A percentile compares a stretch with the other conserved stretches of the same genome.
These are phyloP conservation scores for Ryuthela nishihirai DNA, from an alignment of 2,888 invertebrate genomes.

Conservation along the genomic window DNA sequence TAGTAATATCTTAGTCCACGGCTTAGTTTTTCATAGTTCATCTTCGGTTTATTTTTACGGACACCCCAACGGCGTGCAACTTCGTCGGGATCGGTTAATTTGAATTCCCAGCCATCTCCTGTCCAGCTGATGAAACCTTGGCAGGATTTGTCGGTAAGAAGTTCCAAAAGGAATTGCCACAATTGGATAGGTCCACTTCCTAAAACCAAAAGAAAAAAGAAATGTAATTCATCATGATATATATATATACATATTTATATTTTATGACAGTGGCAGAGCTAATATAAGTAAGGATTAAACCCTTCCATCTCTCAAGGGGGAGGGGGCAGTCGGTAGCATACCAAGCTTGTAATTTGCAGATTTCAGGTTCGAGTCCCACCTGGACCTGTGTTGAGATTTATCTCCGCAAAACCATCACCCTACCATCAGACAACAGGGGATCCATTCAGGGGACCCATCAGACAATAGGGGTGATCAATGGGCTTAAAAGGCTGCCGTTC, in stretches of 20 bases:
- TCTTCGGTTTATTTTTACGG: slow-evolving; percentile 86
- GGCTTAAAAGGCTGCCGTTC: too few relatives aligned
- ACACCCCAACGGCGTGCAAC: slow-evolving; percentile 93
- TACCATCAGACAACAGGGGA: too few relatives aligned
- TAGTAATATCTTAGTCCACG: slow-evolving; percentile 96
- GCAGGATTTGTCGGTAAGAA: slow-evolving; percentile 91
- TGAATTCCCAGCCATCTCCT: slow-evolving; percentile 98
- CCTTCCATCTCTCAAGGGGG: too few relatives aligned
- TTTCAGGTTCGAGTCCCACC: too few relatives aligned
- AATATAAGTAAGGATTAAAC: background rate
- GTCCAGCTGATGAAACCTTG: slow-evolving; percentile 98
- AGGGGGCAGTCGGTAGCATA: too few relatives aligned
- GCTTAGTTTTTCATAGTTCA: slow-evolving; percentile 98
- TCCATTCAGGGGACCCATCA: too few relatives aligned
- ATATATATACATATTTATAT: too few relatives aligned
- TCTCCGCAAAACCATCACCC: too few relatives aligned
- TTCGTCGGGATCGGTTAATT: slow-evolving; percentile 96
- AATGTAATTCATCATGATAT: background rate
- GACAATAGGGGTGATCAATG: too few relatives aligned
- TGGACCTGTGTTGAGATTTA: too few relatives aligned
- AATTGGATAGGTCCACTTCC: slow-evolving; percentile 90
- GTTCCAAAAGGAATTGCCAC: slow-evolving; percentile 95
- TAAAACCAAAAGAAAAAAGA: too few relatives aligned
- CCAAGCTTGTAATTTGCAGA: too few relatives aligned
- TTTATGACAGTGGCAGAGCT: background rate